Evolutionary conservation across 2,888 invertebrate species (phyloP).

Genomic region (Lithophane socia): DNA sequence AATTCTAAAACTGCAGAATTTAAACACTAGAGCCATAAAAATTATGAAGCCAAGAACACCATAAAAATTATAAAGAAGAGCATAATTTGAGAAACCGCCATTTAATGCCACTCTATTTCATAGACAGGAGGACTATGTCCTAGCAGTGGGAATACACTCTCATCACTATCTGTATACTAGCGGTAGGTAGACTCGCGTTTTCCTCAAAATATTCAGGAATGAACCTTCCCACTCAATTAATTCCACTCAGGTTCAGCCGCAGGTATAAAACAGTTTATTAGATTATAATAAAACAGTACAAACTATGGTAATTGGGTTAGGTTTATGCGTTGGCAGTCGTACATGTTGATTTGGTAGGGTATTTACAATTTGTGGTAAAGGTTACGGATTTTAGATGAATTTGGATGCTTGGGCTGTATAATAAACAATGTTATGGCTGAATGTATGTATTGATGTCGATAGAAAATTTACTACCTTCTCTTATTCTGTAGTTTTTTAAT

Average conservation of each 20-base stretch:
- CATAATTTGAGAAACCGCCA: not conserved
- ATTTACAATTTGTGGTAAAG: constrained; percentile 48
- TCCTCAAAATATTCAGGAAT: constrained; percentile 2
- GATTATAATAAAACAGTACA: constrained; percentile 66
- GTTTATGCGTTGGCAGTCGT: constrained; percentile 46
- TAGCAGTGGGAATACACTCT: too few relatives aligned
- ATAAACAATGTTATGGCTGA: not conserved
- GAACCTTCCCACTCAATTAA: constrained; percentile 25
- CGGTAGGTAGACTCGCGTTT: not conserved
- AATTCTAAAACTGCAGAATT: not conserved
- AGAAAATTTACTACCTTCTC: not conserved
- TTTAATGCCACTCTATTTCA: not conserved
- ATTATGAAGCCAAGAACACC: not conserved
- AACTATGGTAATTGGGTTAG: constrained; percentile 70
- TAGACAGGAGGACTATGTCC: not conserved
- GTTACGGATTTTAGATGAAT: constrained; percentile 29
- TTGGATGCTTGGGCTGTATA: not conserved
- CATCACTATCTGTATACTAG: too few relatives aligned
- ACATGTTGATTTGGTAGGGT: constrained; percentile 43
- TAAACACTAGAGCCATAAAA: too few relatives aligned
- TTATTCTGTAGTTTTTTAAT: not conserved
- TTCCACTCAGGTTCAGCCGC: constrained; percentile 42
- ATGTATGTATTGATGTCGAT: not conserved
- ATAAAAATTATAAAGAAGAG: not conserved
- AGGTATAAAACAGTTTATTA: constrained; percentile 58